Evolutionary conservation across 1,140 invertebrate species (phyloP), one percentile per base, ranked within the genome.

Genomic region (Heliconius hewitsoni): DNA sequence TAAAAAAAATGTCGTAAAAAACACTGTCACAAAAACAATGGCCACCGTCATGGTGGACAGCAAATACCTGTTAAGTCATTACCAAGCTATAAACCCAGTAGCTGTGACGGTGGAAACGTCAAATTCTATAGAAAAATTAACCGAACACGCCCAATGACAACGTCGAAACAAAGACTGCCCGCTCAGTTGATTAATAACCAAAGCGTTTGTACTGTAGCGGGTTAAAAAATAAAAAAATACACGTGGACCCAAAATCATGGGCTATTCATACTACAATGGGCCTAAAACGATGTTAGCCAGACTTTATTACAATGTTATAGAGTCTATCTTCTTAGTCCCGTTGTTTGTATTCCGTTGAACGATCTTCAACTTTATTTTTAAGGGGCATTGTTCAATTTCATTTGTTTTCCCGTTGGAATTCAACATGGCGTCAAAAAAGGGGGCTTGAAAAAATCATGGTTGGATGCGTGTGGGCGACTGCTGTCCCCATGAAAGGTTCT

Each of bases 181-280:
- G 71, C 74, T 78, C 78, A 73, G 80, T 89, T 90, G 87, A 92
- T 92, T 92, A 91, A 92, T 90, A 89, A 86, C 85, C 85, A 73
- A 84, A 75, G 80, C 84, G 84, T 86, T 84, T 84, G 83, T 85
- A 83, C 80, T 82, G 84, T 19, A 19, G 50, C 86, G 85, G 86
- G 86, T 87, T 86, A 85, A 86, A 89, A 87, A 86, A 77, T 66
- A 87, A 86, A 85, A 84, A 80, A 46, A 78, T 46, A 82, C 84
- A 85, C 81, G 84, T 84, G 84, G 84, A 83, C 87, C 87, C 87
- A 80, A 91, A 72, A 92, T 90, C 87, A 88, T 82, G 85, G 81
- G 78, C 84, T 85, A 90, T 90, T 89, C 86, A 90, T 82, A 80
- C 78, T 75, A 88, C 90, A 89, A 90, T 89, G 84, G 84, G 80